Evolutionary conservation across 2,888 invertebrate species (phyloP).

Genomic region (Standfussiana lucernea): DNA sequence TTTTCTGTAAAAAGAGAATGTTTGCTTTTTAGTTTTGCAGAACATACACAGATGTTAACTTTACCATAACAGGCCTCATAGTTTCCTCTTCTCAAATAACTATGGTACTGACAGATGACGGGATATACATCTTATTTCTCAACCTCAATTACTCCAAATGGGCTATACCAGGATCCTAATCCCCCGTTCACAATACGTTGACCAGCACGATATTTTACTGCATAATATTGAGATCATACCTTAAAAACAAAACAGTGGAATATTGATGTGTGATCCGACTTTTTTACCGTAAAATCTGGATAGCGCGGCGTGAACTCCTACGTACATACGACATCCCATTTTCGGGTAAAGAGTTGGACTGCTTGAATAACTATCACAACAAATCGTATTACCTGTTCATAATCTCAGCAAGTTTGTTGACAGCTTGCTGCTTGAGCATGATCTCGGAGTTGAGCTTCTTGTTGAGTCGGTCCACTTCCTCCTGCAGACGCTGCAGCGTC

Average conservation of each 20-base stretch:
- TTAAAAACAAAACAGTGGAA: not conserved
- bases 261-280: not conserved
- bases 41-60: not conserved
- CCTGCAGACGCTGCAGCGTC: slow-evolving; percentile 92
- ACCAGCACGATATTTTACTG: not conserved
- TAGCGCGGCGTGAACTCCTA: not conserved
- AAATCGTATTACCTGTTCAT: slow-evolving; percentile 94
- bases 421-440: slow-evolving; percentile 97
- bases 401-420: slow-evolving; percentile 99
- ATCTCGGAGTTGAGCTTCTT: slow-evolving; percentile 96
- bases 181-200: not conserved
- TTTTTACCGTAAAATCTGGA: not conserved
- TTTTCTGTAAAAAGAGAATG: slow-evolving; percentile 77
- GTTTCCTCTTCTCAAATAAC: not conserved
- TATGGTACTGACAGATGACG: not conserved
- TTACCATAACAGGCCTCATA: not conserved
- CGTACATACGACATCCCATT: not conserved
- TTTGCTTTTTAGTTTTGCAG: slow-evolving; percentile 3
- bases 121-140: not conserved
- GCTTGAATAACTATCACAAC: not conserved
- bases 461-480: slow-evolving; percentile 95
- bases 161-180: not conserved
- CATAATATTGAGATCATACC: not conserved
- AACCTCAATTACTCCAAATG: not conserved
- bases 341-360: not conserved